Percentiles rank a stretch among this genome's conserved stretches.
These are phyloP conservation scores for Microcebus jonahi DNA, from an alignment of 2,113 vertebrate species.

Conservation along the genomic window DNA sequence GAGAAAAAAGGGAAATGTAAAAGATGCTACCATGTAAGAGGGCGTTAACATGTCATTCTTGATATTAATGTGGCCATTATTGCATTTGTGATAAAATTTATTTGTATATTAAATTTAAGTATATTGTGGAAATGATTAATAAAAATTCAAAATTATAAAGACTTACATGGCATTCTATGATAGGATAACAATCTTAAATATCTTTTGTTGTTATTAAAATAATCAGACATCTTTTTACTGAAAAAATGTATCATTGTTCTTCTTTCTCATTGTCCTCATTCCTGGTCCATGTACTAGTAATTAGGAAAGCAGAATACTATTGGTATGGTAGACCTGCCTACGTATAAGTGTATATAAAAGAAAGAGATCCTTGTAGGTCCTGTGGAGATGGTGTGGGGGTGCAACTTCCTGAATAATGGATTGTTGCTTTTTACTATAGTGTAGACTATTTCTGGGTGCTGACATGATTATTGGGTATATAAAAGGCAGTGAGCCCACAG, in stretches of 20 bases:
- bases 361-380: accelerated
- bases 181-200: background rate
- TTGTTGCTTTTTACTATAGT: background rate
- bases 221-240: background rate
- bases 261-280: background rate
- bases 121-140: background rate
- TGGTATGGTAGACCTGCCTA: accelerated
- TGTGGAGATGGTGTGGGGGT: background rate
- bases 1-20: slow-evolving; percentile 17
- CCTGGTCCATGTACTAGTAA: background rate
- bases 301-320: background rate
- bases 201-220: slow-evolving; percentile 32
- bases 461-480: background rate
- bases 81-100: background rate
- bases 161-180: background rate
- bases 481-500: background rate
- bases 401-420: background rate
- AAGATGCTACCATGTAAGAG: background rate
- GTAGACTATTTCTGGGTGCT: background rate
- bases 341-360: background rate
- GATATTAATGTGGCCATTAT: background rate
- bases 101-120: background rate
- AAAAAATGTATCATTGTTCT: background rate
- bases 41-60: background rate
- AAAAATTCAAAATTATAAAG: background rate